These are phyloP conservation scores for Glandiceps talaboti DNA, from an alignment of 53 echinoderm and acorn worm species.

Conservation along the genomic window DNA sequence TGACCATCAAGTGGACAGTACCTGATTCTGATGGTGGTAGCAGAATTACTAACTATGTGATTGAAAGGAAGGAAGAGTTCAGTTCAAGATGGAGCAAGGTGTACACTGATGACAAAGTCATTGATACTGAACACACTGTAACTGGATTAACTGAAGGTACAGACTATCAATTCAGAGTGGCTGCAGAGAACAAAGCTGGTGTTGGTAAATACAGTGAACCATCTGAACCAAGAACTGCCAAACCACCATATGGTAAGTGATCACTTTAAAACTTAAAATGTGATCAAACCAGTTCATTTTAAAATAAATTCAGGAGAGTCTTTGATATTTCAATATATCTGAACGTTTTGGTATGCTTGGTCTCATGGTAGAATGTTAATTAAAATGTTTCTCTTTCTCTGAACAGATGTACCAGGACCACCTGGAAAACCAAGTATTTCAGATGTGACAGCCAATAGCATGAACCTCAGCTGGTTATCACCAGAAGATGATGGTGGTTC, in stretches of 20 bases:
- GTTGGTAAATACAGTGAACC: constrained; percentile 79
- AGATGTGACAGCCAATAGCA: constrained; percentile 8
- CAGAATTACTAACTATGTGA: constrained; percentile 5
- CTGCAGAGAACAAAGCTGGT: constrained; percentile 80
- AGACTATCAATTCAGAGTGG: constrained; percentile 68
- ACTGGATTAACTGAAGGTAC: constrained; percentile 50
- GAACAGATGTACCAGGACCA: constrained; percentile 30
- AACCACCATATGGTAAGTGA: constrained; percentile 68
- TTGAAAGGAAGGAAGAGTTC: constrained; percentile 9
- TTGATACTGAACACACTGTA: constrained; percentile 50
- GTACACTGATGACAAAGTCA: constrained; percentile 1
- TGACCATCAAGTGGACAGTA: background rate
- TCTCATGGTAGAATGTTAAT: background rate
- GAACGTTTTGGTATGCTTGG: background rate
- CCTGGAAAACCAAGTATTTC: constrained; percentile 4
- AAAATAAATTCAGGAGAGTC: no score
- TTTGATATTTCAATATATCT: no score
- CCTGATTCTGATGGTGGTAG: constrained; percentile 13
- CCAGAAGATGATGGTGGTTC: constrained; percentile 4
- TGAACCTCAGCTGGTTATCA: constrained; percentile 1
- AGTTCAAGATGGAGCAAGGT: background rate
- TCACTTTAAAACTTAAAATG: background rate
- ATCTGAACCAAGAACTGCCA: constrained; percentile 45
- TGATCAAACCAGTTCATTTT: no score
- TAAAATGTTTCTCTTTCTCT: no score